These are phyloP conservation scores for Eubasilissa regina DNA, from an alignment of 1,140 invertebrate species.

Conservation along the genomic window DNA sequence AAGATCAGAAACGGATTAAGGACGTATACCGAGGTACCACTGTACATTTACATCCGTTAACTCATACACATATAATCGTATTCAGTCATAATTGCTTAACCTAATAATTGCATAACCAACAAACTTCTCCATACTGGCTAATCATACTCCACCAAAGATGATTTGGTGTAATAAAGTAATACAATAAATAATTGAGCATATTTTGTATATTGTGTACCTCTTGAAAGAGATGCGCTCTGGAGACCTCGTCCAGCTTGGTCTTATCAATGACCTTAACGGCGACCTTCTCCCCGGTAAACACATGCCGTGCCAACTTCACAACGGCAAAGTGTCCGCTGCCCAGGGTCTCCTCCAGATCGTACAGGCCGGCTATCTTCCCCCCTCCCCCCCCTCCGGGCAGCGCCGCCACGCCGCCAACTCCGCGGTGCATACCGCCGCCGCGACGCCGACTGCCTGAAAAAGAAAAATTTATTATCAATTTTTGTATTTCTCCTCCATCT, in stretches of 20 bases:
- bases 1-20: too few species aligned
- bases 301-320: constrained; percentile 97
- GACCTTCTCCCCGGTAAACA: constrained; percentile 99
- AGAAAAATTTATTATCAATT: background rate
- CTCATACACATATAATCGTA: too few species aligned
- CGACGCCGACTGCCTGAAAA: constrained; percentile 27
- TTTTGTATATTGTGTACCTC: constrained; percentile 75
- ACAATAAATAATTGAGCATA: too few species aligned
- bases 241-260: constrained; percentile 96
- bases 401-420: constrained; percentile 60
- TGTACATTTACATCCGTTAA: too few species aligned
- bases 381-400: constrained; percentile 65
- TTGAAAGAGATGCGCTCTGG: constrained; percentile 97
- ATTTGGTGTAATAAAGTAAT: too few species aligned
- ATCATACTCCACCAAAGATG: too few species aligned
- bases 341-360: constrained; percentile 95
- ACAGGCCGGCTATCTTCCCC: constrained; percentile 96
- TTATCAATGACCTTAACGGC: constrained; percentile 98
- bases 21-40: too few species aligned
- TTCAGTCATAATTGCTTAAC: too few species aligned
- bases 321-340: constrained; percentile 98
- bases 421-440: constrained; percentile 33
- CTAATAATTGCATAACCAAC: too few species aligned
- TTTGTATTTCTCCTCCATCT: too few species aligned
- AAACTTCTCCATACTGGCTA: too few species aligned